phyloP scores from a whole-genome alignment of 2,888 invertebrate genomes.

The Orthonevra nobilis region DNA sequence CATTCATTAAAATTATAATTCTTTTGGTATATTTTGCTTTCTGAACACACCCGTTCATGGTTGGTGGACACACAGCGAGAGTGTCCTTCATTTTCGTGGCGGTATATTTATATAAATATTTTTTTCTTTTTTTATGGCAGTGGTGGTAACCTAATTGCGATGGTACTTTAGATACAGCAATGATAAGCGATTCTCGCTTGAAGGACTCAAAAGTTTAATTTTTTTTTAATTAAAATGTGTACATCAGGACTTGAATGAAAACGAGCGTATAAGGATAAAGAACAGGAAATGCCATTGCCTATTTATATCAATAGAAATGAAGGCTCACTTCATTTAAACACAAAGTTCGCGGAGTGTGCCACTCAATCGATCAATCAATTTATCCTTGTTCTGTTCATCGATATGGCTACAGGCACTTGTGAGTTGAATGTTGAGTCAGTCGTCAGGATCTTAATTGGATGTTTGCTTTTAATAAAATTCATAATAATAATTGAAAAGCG shows the following conservation, averaged over 20 bases:
- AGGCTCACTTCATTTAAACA: neutral
- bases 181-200: conserved; percentile 65
- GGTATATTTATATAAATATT: conserved; percentile 24
- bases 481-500: neutral
- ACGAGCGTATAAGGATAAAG: too few species aligned
- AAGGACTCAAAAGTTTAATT: conserved; percentile 57
- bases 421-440: too few species aligned
- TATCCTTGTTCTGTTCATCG: neutral
- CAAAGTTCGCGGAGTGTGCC: neutral
- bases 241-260: conserved; percentile 14
- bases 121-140: conserved; percentile 47
- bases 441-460: conserved; percentile 50
- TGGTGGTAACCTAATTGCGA: conserved; percentile 49
- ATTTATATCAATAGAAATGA: conserved; percentile 31
- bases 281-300: conserved; percentile 18
- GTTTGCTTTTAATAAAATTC: conserved; percentile 32
- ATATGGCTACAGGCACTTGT: conserved; percentile 13
- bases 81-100: conserved; percentile 62
- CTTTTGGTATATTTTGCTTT: conserved; percentile 12
- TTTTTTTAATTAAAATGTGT: conserved; percentile 63
- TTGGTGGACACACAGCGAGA: conserved; percentile 58
- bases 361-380: conserved; percentile 42
- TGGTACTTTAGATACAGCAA: conserved; percentile 56
- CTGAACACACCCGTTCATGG: conserved; percentile 48
- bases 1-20: conserved; percentile 45